A percentile compares a stretch with the other conserved stretches of the same genome.
Conservation (phyloP, 2,113 vertebrate species). For the Elaphurus davidianus region DNA sequence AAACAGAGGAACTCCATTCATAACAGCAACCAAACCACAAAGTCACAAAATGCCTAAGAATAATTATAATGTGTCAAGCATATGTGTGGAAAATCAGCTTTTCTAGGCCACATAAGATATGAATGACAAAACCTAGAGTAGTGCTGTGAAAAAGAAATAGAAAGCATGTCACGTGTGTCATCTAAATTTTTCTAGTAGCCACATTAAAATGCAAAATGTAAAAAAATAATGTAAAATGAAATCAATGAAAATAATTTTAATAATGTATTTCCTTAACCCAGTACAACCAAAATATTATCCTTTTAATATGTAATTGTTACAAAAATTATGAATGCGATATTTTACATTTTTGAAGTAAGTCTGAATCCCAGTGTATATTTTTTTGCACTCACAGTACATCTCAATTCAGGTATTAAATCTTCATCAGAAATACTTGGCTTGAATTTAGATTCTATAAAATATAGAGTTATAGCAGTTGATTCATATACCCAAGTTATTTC, state of each 20-base stretch:
- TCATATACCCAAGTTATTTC: neutral
- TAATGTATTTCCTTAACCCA: neutral
- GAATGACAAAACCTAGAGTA: neutral
- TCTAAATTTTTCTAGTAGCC: neutral
- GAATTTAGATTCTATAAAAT: neutral
- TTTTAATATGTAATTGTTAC: neutral
- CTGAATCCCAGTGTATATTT: neutral
- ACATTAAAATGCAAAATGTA: neutral
- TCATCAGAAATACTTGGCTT: neutral
- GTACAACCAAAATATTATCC: neutral
- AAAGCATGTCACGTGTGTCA: neutral
- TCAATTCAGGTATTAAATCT: neutral
- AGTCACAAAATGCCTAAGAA: neutral
- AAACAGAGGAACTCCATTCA: neutral
- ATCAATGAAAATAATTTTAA: neutral
- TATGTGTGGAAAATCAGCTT: neutral
- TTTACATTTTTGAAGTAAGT: neutral
- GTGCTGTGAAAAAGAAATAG: neutral
- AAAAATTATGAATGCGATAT: neutral
- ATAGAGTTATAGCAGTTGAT: neutral
- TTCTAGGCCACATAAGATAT: neutral
- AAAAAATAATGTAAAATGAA: neutral
- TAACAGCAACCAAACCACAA: neutral
- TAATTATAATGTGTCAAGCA: neutral
- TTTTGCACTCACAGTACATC: neutral